Percentiles rank a stretch among this genome's conserved stretches.
These are phyloP conservation scores for Nasonia longicornis DNA, from an alignment of 1,140 invertebrate genomes.

Conservation along the genomic window DNA sequence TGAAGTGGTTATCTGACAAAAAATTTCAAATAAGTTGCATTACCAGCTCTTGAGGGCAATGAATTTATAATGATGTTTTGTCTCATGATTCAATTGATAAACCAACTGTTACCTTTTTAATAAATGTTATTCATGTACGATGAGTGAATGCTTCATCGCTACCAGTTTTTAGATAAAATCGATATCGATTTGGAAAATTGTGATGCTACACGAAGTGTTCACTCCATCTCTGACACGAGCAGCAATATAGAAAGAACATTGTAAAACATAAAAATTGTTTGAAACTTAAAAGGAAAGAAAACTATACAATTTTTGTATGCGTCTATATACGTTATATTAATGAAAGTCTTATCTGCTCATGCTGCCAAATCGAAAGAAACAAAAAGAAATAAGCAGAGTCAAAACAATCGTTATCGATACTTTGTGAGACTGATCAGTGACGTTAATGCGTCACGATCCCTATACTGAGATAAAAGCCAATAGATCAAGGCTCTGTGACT, in stretches of 20 bases:
- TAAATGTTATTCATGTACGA: background rate
- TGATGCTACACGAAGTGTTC: background rate
- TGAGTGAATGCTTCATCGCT: background rate
- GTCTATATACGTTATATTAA: background rate
- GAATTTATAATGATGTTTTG: background rate
- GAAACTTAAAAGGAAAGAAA: background rate
- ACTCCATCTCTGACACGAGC: background rate
- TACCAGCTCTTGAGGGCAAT: background rate
- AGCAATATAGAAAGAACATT: background rate
- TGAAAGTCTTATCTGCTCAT: background rate
- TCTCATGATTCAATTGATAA: background rate
- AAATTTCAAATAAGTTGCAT: background rate
- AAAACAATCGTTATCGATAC: background rate
- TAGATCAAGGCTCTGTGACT: conserved; percentile 2
- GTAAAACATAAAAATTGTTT: background rate
- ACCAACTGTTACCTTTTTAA: background rate
- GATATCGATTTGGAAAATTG: background rate
- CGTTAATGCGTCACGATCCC: background rate
- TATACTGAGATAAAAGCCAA: background rate
- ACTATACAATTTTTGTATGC: background rate
- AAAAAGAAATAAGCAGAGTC: background rate
- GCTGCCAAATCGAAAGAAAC: conserved; percentile 6
- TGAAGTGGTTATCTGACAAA: no score
- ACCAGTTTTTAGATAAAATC: background rate
- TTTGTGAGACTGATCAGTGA: background rate